Evolutionary conservation across 2,113 vertebrate species (phyloP).

Genomic region (Coryphaenoides rupestris): DNA sequence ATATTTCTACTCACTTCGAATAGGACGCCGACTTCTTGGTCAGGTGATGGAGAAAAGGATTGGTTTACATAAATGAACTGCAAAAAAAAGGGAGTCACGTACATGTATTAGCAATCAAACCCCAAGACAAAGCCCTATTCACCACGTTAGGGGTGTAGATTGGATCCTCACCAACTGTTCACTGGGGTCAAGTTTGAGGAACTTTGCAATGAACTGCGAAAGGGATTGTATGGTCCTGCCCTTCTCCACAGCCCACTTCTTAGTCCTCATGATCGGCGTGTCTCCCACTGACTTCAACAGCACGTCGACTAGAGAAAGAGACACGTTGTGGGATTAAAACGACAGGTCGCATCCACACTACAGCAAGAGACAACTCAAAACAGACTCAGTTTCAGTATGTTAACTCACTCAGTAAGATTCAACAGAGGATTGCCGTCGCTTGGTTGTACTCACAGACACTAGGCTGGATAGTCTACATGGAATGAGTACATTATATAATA

Average conservation of each 20-base stretch:
- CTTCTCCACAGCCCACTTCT: conserved; percentile 92
- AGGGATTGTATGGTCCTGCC: conserved; percentile 90
- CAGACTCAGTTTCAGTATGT: no score
- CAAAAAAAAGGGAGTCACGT: conserved; percentile 31
- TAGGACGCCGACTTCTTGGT: conserved; percentile 92
- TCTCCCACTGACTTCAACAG: conserved; percentile 94
- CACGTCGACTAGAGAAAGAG: conserved; percentile 79
- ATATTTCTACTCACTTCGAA: conserved; percentile 85
- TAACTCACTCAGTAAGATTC: no score
- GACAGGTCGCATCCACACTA: not conserved
- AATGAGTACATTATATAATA: no score
- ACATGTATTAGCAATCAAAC: not conserved
- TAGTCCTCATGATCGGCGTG: conserved; percentile 96
- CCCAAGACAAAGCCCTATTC: not conserved
- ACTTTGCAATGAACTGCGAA: conserved; percentile 90
- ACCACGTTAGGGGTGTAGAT: no score
- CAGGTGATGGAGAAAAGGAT: conserved; percentile 94
- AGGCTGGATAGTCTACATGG: no score
- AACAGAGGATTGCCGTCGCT: no score
- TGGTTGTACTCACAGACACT: no score
- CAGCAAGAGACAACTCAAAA: no score
- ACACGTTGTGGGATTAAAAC: conserved; percentile 9
- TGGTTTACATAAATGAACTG: conserved; percentile 99
- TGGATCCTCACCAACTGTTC: conserved; percentile 90
- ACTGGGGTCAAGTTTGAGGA: conserved; percentile 86